Conservation (phyloP, 2,797 vertebrate species). For the Denticeps clupeoides region DNA sequence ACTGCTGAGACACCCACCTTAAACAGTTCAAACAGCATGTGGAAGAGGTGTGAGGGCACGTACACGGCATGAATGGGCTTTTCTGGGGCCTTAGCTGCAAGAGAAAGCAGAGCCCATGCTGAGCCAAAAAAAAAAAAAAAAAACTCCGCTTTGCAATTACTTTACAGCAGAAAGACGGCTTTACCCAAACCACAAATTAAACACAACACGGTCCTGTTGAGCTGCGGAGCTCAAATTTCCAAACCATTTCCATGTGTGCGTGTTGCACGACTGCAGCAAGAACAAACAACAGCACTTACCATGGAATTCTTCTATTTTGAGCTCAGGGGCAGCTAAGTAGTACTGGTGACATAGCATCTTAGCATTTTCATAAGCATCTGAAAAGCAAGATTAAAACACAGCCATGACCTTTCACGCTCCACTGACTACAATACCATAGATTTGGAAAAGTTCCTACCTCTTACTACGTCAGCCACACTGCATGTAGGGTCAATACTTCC, state of each 20-base stretch:
- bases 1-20: conserved; percentile 70
- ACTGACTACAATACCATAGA: too few relatives aligned
- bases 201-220: background rate
- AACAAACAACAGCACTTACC: conserved; percentile 51
- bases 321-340: conserved; percentile 77
- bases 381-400: conserved; percentile 17
- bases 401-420: too few relatives aligned
- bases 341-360: conserved; percentile 96
- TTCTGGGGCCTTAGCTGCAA: conserved; percentile 78
- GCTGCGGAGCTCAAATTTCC: background rate
- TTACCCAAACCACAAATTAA: background rate
- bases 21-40: conserved; percentile 98
- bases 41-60: conserved; percentile 94
- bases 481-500: conserved; percentile 93
- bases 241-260: background rate
- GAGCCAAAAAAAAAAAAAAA: too few relatives aligned
- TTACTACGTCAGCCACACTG: conserved; percentile 84
- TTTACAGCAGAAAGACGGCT: background rate
- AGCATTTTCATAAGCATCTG: conserved; percentile 94
- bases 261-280: background rate
- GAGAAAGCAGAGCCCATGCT: too few relatives aligned
- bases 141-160: background rate
- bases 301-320: conserved; percentile 94
- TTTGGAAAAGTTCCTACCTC: too few relatives aligned
- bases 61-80: conserved; percentile 95